A percentile compares a stretch with the other conserved stretches of the same genome.
Evolutionary conservation across 1,140 invertebrate genomes (phyloP).

Genomic region (Patella vulgata): DNA sequence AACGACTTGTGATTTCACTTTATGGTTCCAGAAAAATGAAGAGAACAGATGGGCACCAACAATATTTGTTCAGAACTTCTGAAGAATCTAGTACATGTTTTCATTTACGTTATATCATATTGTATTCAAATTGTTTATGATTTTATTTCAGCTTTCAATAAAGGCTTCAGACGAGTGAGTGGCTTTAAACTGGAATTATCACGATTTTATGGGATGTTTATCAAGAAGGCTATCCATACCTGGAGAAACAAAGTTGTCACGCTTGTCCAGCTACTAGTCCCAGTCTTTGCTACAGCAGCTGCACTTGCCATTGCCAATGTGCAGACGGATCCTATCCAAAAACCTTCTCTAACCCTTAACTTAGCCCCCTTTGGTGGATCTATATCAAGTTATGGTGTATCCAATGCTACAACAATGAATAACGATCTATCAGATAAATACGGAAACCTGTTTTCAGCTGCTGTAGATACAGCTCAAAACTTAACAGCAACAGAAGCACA

Average conservation of each 20-base stretch:
- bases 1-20: too few relatives aligned
- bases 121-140: too few relatives aligned
- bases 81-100: too few relatives aligned
- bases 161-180: constrained; percentile 5
- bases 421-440: neutral
- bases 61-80: too few relatives aligned
- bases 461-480: neutral
- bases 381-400: neutral
- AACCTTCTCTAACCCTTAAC: constrained; percentile 39
- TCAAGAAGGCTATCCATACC: constrained; percentile 53
- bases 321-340: constrained; percentile 39
- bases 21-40: too few relatives aligned
- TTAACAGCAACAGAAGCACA: neutral
- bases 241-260: constrained; percentile 44
- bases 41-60: too few relatives aligned
- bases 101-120: too few relatives aligned
- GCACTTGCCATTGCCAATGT: constrained; percentile 47
- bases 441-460: neutral
- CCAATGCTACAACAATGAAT: neutral
- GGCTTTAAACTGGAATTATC: constrained; percentile 26
- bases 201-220: constrained; percentile 54
- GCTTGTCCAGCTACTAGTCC: constrained; percentile 48
- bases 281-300: constrained; percentile 48
- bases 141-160: constrained; percentile 1
- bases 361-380: neutral